phyloP scores from a whole-genome alignment of 2,888 invertebrate genomes.

The Acanthosepion esculentum region DNA sequence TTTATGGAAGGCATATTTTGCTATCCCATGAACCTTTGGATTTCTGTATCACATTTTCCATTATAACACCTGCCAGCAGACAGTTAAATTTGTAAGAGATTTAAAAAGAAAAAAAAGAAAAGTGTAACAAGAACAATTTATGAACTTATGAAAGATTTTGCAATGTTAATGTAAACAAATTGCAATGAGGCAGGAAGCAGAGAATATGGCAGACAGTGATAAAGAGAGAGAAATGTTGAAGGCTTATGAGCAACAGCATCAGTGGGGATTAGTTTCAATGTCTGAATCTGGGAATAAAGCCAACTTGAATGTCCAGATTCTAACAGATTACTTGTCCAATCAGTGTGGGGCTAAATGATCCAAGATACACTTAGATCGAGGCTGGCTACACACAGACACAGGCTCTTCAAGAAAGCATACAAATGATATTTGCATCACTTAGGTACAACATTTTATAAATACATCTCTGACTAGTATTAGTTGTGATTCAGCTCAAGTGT shows the following conservation, averaged over 20 bases:
- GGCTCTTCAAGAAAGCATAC: not conserved
- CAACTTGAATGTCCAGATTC: not conserved
- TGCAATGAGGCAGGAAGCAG: not conserved
- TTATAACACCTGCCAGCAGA: no score
- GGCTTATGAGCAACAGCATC: not conserved
- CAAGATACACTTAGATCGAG: not conserved
- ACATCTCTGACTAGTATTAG: not conserved
- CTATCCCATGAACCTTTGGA: no score
- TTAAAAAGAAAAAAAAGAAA: not conserved
- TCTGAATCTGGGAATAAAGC: conserved; percentile 21
- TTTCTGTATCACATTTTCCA: no score
- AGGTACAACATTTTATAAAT: not conserved
- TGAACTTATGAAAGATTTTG: not conserved
- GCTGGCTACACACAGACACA: not conserved
- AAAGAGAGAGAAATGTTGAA: not conserved
- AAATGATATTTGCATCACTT: not conserved
- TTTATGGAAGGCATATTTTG: no score
- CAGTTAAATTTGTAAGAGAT: no score
- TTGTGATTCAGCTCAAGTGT: not conserved
- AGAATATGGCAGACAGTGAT: not conserved
- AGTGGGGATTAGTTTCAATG: conserved; percentile 18
- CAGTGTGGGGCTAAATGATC: not conserved
- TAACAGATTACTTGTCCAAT: conserved; percentile 33
- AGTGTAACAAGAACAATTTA: not conserved
- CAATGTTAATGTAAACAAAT: not conserved